Percentiles rank a stretch among this genome's conserved stretches.
phyloP scores from a whole-genome alignment of 2,888 invertebrate genomes.

The Oegoconia quadripuncta region DNA sequence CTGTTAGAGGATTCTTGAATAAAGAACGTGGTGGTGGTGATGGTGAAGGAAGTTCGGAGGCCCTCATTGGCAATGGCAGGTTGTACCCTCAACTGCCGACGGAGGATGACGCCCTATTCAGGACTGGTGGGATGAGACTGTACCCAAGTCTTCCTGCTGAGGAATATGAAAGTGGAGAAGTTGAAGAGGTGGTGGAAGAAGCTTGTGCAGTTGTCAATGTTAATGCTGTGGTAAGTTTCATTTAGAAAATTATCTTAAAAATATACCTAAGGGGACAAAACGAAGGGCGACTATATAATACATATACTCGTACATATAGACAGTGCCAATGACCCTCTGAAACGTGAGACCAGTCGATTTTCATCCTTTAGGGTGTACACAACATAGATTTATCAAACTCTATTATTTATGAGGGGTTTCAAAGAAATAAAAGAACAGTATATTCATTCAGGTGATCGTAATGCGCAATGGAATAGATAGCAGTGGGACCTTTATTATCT shows the following conservation, averaged over 20 bases:
- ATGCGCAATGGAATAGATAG: too few species aligned
- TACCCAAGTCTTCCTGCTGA: slow-evolving; percentile 67
- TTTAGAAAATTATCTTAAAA: neutral
- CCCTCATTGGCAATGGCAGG: slow-evolving; percentile 46
- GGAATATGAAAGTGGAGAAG: slow-evolving; percentile 67
- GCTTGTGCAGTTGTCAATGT: slow-evolving; percentile 62
- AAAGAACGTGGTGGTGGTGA: slow-evolving; percentile 54
- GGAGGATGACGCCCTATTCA: slow-evolving; percentile 57
- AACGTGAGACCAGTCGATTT: too few species aligned
- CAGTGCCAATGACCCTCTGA: too few species aligned
- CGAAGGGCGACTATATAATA: too few species aligned
- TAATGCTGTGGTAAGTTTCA: slow-evolving; percentile 61
- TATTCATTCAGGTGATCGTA: too few species aligned
- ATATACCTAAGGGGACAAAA: too few species aligned
- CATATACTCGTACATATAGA: too few species aligned
- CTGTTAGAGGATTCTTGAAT: slow-evolving; percentile 58
- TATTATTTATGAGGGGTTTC: too few species aligned
- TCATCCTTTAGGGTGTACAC: too few species aligned
- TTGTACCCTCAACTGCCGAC: slow-evolving; percentile 60
- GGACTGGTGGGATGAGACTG: slow-evolving; percentile 46
- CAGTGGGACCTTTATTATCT: too few species aligned
- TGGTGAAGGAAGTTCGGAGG: slow-evolving; percentile 39
- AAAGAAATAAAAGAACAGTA: too few species aligned
- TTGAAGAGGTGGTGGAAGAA: slow-evolving; percentile 67
- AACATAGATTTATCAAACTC: too few species aligned